Base-by-base conservation (phyloP, 2,797 vertebrate species). In the Erithacus rubecula region DNA sequence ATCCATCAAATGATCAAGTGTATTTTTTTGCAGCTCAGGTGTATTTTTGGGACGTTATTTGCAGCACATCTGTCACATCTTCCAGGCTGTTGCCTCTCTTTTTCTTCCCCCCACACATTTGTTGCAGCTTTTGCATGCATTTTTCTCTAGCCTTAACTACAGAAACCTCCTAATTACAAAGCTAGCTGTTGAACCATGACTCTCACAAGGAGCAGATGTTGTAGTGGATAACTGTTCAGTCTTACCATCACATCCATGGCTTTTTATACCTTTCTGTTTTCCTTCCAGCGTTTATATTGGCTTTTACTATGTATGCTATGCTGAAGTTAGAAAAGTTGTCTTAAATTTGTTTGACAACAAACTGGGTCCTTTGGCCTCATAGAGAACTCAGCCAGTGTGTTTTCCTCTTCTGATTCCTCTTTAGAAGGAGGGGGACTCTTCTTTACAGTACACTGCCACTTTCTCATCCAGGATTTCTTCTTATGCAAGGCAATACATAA, bases 201-300 rank as follows among this genome's bases (percentile, higher is more conserved):
- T 67, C 55, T 47, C 27, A 70, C 1, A 2, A 62, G 53, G 14
- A 75, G 34, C 32, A 89, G 18, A 71, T 58, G 27, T 49, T 56
- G 44, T 43, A 53, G 37, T 23, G 46, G 26, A 3, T 78, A 62
- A 56, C 32, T 6, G 1, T 87, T 72, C 36, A 60, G 55, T 71
- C 22, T 65, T 70, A 17, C 32, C 1, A 1, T 51, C 23, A 17
- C 44, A n/a, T 71, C 49, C 24, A 21, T 60, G 12, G 10, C 7
- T 15, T 72, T 80, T 89, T 53, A 47, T 41, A 62, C 34, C 78
- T 70, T 92, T 80, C 68, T 91, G 49, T 32, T 89, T 95, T 91
- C 64, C 10, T 58, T 91, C 23, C 29, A 41, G 26, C 2, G 0
- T 85, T 83, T 91, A 17, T 37, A 52, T 23, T 72, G 58, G 15